These are phyloP conservation scores for Bucco capensis DNA, from an alignment of 2,113 vertebrate genomes.

Conservation along the genomic window DNA sequence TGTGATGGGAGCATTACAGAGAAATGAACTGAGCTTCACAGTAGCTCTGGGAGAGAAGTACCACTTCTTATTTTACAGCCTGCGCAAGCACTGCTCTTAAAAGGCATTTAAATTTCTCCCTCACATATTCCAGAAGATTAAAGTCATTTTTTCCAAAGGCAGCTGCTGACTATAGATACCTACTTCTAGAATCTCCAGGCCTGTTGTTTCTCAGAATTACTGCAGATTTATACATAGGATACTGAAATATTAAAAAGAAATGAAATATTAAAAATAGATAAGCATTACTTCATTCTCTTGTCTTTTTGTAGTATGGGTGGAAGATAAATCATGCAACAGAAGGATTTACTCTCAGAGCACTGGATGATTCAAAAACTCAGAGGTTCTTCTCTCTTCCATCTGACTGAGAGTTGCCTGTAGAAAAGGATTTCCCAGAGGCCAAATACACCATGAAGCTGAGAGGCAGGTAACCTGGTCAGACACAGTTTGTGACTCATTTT, in stretches of 20 bases:
- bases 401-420: background rate
- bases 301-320: background rate
- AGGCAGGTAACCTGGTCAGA: background rate
- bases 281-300: background rate
- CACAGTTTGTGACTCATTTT: background rate
- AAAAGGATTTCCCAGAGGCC: background rate
- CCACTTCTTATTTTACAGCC: background rate
- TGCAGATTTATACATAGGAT: background rate
- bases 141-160: conserved; percentile 23
- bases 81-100: background rate
- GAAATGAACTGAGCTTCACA: background rate
- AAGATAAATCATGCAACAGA: conserved; percentile 5
- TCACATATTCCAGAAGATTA: conserved; percentile 5
- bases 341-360: background rate
- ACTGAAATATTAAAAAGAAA: conserved; percentile 35
- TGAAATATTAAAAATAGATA: conserved; percentile 39
- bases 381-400: background rate
- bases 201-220: background rate
- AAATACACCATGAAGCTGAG: background rate
- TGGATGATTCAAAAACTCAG: background rate
- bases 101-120: conserved; percentile 13
- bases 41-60: background rate
- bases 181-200: background rate
- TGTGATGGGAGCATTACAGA: background rate
- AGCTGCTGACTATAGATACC: background rate